Conservation (phyloP, 2,888 invertebrate genomes). For the Cephus pulcher region DNA sequence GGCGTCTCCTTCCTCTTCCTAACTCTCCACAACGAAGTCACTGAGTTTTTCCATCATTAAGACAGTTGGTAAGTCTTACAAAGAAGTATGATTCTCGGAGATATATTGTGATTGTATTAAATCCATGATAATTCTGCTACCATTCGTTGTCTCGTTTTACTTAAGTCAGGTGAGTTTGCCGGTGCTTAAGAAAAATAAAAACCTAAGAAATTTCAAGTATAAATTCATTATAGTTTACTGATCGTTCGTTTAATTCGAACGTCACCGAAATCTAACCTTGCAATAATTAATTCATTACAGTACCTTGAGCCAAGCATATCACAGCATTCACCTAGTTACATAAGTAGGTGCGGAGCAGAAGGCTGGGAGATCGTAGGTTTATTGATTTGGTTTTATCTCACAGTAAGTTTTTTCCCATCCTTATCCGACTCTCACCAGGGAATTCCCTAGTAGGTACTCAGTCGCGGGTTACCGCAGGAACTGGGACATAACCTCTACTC, state of each 20-base stretch:
- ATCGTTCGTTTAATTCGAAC: neutral
- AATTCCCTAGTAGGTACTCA: neutral
- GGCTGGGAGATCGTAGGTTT: constrained; percentile 52
- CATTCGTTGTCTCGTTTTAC: neutral
- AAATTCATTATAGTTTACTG: neutral
- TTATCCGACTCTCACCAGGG: constrained; percentile 32
- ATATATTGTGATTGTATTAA: neutral
- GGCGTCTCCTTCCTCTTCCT: constrained; percentile 27
- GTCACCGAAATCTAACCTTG: neutral
- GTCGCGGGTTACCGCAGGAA: constrained; percentile 25
- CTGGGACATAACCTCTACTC: constrained; percentile 39
- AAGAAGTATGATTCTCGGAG: neutral
- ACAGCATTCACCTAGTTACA: constrained; percentile 38
- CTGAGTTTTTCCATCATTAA: constrained; percentile 5
- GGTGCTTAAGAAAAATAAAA: neutral
- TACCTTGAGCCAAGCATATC: constrained; percentile 6
- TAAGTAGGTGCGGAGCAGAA: constrained; percentile 42
- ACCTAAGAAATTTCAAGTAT: neutral
- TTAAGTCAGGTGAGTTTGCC: neutral
- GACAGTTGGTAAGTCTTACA: neutral
- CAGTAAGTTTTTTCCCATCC: constrained; percentile 46
- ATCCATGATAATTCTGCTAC: neutral
- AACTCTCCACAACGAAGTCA: constrained; percentile 3
- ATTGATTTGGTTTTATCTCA: constrained; percentile 59
- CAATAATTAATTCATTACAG: neutral